These are phyloP conservation scores for Sorex maritimensis DNA, from an alignment of 2,797 vertebrate species.

Conservation along the genomic window DNA sequence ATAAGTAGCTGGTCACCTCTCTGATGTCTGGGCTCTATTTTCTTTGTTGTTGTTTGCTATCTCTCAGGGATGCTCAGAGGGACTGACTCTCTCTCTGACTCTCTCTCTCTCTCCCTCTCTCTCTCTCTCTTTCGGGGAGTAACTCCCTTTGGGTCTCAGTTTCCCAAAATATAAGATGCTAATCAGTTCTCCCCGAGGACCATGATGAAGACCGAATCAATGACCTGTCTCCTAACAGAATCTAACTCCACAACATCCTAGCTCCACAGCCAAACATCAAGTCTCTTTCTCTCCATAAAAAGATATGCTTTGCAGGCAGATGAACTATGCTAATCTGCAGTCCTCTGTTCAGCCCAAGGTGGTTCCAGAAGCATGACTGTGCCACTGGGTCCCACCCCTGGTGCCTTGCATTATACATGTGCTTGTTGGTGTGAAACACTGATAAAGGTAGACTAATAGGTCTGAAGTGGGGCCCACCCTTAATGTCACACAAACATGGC, in stretches of 20 bases:
- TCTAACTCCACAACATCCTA: constrained; percentile 33
- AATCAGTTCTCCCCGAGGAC: background rate
- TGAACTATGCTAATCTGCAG: background rate
- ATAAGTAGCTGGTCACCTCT: constrained; percentile 52
- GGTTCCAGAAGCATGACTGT: background rate
- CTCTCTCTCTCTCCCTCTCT: no score
- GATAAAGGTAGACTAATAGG: background rate
- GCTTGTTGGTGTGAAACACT: background rate
- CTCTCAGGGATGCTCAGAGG: background rate
- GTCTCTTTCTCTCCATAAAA: constrained; percentile 24
- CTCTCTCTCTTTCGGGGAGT: background rate
- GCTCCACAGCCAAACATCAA: constrained; percentile 11
- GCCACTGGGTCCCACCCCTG: background rate
- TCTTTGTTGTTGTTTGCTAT: constrained; percentile 14
- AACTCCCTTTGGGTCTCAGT: background rate
- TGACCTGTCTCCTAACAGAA: constrained; percentile 25
- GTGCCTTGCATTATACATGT: background rate
- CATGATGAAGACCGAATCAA: background rate
- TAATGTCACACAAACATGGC: background rate
- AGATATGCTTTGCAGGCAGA: constrained; percentile 23
- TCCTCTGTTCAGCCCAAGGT: constrained; percentile 43
- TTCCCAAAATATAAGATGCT: constrained; percentile 45
- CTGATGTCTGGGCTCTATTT: background rate
- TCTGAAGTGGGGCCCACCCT: background rate
- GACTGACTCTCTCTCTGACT: background rate